phyloP scores from a whole-genome alignment of 2,797 vertebrate genomes.

The Macroramphosus scolopax region DNA sequence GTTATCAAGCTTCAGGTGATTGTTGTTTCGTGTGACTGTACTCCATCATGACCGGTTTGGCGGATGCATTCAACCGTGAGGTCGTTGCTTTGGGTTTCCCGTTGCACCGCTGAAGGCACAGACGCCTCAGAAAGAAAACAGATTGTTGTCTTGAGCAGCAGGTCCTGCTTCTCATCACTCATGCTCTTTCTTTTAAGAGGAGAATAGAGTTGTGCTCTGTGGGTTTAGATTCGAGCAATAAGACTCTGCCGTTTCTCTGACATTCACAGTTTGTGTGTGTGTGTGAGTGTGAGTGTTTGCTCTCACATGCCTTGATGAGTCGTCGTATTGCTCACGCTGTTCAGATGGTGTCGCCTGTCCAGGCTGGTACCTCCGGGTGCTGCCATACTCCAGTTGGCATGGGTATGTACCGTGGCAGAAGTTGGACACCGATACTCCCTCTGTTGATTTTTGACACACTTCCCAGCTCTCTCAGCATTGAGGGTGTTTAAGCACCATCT shows the following conservation, averaged over 20 bases:
- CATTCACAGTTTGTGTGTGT: background rate
- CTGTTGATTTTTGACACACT: slow-evolving; percentile 39
- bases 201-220: slow-evolving; percentile 6
- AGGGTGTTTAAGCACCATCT: slow-evolving; percentile 62
- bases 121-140: too few relatives aligned
- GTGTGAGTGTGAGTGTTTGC: slow-evolving; percentile 23
- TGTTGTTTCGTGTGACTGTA: too few relatives aligned
- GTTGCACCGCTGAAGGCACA: too few relatives aligned
- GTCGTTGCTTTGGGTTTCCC: too few relatives aligned
- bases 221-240: slow-evolving; percentile 4
- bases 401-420: slow-evolving; percentile 32
- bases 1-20: too few relatives aligned
- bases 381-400: slow-evolving; percentile 52
- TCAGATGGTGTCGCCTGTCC: slow-evolving; percentile 44
- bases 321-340: slow-evolving; percentile 38
- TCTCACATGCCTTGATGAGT: slow-evolving; percentile 30
- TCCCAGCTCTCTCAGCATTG: slow-evolving; percentile 37
- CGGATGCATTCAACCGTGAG: too few relatives aligned
- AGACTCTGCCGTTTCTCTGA: background rate
- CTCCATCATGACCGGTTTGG: too few relatives aligned
- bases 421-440: slow-evolving; percentile 34
- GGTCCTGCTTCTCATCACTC: too few relatives aligned
- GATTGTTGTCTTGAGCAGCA: too few relatives aligned
- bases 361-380: slow-evolving; percentile 30
- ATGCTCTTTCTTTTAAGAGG: background rate